A percentile compares a stretch with the other conserved stretches of the same genome.
Conservation (phyloP, 2,888 invertebrate species). For the Metellina segmentata region DNA sequence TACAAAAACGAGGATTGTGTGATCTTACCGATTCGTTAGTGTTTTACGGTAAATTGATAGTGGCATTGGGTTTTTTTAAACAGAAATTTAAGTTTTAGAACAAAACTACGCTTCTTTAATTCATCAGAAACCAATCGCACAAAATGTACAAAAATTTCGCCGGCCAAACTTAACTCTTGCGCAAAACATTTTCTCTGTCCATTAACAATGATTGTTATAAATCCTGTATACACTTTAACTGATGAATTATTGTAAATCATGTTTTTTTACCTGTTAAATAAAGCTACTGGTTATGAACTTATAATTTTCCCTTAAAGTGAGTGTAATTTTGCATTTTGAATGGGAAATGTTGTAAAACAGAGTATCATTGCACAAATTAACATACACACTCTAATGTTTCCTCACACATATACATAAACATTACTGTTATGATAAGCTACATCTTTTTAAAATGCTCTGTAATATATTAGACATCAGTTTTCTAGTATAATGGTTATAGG, state of each 20-base stretch:
- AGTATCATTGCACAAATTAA: too few relatives aligned
- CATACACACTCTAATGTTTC: too few relatives aligned
- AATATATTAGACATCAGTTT: too few relatives aligned
- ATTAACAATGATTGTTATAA: neutral
- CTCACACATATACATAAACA: too few relatives aligned
- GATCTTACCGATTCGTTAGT: too few relatives aligned
- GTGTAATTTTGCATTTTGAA: neutral
- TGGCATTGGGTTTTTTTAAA: too few relatives aligned
- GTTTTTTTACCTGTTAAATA: neutral
- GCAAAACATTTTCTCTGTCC: slow-evolving; percentile 27
- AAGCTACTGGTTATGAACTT: neutral
- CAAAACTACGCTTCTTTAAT: neutral
- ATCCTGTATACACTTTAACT: slow-evolving; percentile 7
- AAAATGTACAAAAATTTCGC: slow-evolving; percentile 23
- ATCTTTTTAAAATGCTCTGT: too few relatives aligned
- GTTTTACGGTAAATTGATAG: too few relatives aligned
- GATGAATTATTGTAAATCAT: neutral
- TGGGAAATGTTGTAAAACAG: neutral
- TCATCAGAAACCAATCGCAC: slow-evolving; percentile 20
- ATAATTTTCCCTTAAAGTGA: neutral
- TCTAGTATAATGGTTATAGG: too few relatives aligned
- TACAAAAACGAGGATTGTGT: too few relatives aligned
- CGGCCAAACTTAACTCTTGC: slow-evolving; percentile 13
- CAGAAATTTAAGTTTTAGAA: neutral
- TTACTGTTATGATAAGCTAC: too few relatives aligned